Percentiles rank a stretch among this genome's conserved stretches.
These are phyloP conservation scores for Pygoscelis adeliae DNA, from an alignment of 2,113 vertebrate genomes.

Conservation along the genomic window DNA sequence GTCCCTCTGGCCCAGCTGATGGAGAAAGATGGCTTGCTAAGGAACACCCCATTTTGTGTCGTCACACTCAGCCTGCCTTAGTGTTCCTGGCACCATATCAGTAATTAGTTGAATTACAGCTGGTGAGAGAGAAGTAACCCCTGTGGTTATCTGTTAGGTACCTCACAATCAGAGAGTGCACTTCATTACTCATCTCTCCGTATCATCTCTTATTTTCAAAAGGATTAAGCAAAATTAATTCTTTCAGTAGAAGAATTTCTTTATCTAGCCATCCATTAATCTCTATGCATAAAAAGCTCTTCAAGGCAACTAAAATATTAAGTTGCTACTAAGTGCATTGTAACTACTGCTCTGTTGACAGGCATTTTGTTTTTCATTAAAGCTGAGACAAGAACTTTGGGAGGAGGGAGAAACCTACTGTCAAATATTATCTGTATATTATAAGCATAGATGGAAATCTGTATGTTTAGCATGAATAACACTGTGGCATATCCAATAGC, in stretches of 20 bases:
- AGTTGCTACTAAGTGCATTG: constrained; percentile 49
- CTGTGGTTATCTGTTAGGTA: constrained; percentile 72
- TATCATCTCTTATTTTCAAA: constrained; percentile 69
- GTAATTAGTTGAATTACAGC: constrained; percentile 74
- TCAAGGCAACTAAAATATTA: constrained; percentile 63
- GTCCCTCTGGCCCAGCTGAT: background rate
- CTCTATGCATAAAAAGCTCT: constrained; percentile 45
- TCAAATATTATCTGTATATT: background rate
- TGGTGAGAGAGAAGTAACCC: constrained; percentile 62
- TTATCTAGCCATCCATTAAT: constrained; percentile 61
- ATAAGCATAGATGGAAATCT: background rate
- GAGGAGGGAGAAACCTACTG: background rate
- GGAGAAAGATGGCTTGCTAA: background rate
- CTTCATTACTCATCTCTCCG: constrained; percentile 61
- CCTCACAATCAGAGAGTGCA: constrained; percentile 56
- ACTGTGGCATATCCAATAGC: background rate
- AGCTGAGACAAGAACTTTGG: background rate
- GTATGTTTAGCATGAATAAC: background rate
- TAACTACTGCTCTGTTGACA: constrained; percentile 31
- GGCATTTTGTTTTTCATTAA: constrained; percentile 18
- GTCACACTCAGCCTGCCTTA: constrained; percentile 36
- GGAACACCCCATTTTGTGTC: constrained; percentile 10
- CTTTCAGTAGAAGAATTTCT: constrained; percentile 53
- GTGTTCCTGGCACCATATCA: constrained; percentile 45
- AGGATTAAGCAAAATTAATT: constrained; percentile 70